Evolutionary conservation across 2,797 vertebrate species (phyloP), one percentile per base, ranked within the genome.

Genomic region (Protonibea diacanthus): DNA sequence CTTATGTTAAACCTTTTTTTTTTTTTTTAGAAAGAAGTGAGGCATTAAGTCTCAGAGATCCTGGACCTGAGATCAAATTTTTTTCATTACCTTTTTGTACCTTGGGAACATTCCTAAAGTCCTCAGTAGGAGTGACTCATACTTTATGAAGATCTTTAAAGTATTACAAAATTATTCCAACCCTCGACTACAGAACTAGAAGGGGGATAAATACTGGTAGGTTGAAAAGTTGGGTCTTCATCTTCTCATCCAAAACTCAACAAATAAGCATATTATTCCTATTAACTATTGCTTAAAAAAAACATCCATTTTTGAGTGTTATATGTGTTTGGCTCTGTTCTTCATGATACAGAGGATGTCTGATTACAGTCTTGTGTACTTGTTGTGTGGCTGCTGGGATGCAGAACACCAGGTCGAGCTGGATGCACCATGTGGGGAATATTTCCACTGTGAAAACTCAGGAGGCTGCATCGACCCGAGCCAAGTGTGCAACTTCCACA

Each of bases 401-500:
- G 20, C 90, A 95, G 94, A 88, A 6, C 86, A 87, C 21, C 75
- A 78, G 51, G 77, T 47, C 11, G 67, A 82, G n/a, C 76, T 78
- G 49, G 85, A 79, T 2, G 21, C 21, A 2, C 75, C 69, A 15
- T 95, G 95, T 79, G 89, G 83, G 4, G 89, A 92, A 67, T 90
- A 90, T 20, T 95, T 96, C 74, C 93, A 93, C 74, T 98, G 97
- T 85, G 88, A 92, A 74, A 86, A 83, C 68, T 89, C 88, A 2
- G 92, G 89, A 18, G 84, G 81, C 47, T 97, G 97, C 87, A 92
- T 97, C 72, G 93, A 95, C 68, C 91, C 91, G 48, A 88, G 89
- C 29, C 91, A 89, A 66, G 88, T 97, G 81, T 98, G 97, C 83
- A 94, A 97, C 93, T 97, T 97, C 86, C 86, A 93, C 79, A 94